Percentiles rank a stretch among this genome's conserved stretches.
These are phyloP conservation scores for Callipepla squamata DNA, from an alignment of 2,113 vertebrate genomes.

Conservation along the genomic window DNA sequence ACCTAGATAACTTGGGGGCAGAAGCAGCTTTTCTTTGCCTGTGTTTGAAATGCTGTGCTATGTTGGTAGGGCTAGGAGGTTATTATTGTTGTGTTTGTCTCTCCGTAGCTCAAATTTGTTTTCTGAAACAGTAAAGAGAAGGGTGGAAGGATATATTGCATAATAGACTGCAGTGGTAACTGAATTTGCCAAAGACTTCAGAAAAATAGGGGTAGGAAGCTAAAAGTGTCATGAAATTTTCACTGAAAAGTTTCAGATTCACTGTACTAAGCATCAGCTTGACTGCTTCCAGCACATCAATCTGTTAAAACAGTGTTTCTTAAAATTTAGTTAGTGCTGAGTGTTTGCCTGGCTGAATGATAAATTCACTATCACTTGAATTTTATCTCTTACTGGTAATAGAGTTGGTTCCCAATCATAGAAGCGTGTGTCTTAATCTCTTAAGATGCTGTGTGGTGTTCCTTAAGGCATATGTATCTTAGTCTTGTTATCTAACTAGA, in stretches of 20 bases:
- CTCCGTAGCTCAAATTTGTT: background rate
- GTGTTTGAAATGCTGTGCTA: background rate
- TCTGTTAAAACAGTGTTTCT: background rate
- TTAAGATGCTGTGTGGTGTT: background rate
- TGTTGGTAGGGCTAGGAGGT: background rate
- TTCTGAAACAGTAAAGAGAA: background rate
- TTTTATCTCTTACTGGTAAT: background rate
- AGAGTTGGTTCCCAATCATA: background rate
- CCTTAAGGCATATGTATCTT: background rate
- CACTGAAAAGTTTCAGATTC: background rate
- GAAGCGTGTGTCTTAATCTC: background rate
- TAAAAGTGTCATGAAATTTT: background rate
- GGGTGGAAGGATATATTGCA: background rate
- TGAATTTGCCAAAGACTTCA: background rate
- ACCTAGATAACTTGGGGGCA: background rate
- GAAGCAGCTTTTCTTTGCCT: background rate
- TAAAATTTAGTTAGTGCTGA: background rate
- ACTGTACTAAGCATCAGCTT: rapidly evolving
- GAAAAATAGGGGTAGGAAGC: background rate
- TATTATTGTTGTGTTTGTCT: background rate
- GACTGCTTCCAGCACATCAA: background rate
- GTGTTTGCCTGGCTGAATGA: background rate
- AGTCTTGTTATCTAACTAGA: background rate
- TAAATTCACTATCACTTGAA: background rate
- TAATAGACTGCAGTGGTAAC: background rate